A percentile compares a stretch with the other conserved stretches of the same genome.
Evolutionary conservation across 2,888 invertebrate species (phyloP).

Genomic region (Leptinotarsa tumamoca): DNA sequence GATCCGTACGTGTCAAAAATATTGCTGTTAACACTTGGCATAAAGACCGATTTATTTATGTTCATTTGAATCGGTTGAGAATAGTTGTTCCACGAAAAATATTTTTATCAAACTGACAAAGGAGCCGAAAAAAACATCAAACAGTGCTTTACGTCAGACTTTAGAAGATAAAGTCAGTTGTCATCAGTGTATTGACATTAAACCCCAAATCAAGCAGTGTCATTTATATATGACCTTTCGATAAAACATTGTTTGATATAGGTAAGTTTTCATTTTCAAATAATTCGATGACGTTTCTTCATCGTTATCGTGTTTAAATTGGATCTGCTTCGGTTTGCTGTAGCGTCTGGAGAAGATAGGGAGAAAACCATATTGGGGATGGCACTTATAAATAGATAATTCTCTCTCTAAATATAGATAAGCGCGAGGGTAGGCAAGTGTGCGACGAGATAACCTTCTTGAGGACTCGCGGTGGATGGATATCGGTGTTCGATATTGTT

Average conservation of each 20-base stretch:
- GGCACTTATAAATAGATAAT: conserved; percentile 31
- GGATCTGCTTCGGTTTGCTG: conserved; percentile 23
- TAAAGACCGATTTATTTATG: no score
- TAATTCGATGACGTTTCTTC: conserved; percentile 25
- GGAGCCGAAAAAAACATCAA: background rate
- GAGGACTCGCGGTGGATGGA: background rate
- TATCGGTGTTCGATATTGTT: conserved; percentile 8
- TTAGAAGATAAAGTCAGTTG: background rate
- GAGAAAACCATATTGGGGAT: conserved; percentile 20
- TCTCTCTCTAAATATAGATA: conserved; percentile 30
- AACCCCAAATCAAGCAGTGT: conserved; percentile 11
- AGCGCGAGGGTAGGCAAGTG: conserved; percentile 24
- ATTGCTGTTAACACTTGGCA: no score
- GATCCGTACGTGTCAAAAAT: no score
- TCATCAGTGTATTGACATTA: conserved; percentile 1
- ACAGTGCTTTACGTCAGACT: background rate
- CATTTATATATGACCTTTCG: conserved; percentile 15
- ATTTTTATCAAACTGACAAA: background rate
- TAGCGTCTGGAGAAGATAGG: conserved; percentile 26
- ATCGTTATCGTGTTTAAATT: conserved; percentile 27
- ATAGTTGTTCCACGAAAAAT: background rate
- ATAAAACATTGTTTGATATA: conserved; percentile 27
- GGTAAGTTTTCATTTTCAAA: conserved; percentile 30
- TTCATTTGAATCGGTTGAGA: no score
- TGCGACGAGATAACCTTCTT: conserved; percentile 2